phyloP scores from a whole-genome alignment of 2,888 invertebrate genomes.

The Cetonia aurata region DNA sequence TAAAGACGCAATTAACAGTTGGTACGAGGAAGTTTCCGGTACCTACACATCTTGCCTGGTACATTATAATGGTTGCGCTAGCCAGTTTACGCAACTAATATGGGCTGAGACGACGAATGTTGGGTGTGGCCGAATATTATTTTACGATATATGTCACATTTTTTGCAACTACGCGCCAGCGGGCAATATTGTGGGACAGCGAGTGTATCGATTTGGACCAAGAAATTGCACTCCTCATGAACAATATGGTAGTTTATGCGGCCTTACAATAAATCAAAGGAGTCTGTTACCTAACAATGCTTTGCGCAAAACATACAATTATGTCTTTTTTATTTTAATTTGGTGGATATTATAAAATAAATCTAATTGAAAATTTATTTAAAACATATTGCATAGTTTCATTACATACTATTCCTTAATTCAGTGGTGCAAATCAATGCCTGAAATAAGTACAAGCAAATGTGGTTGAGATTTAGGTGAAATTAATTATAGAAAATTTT shows the following conservation, averaged over 20 bases:
- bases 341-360: neutral
- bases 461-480: too few relatives aligned
- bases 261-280: neutral
- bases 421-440: too few relatives aligned
- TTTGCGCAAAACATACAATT: too few relatives aligned
- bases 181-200: conserved; percentile 24
- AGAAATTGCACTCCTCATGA: neutral
- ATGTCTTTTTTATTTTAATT: too few relatives aligned
- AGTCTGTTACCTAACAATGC: too few relatives aligned
- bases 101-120: conserved; percentile 36
- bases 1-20: conserved; percentile 15
- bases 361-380: neutral
- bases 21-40: conserved; percentile 32
- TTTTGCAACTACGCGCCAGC: conserved; percentile 37
- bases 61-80: conserved; percentile 18
- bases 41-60: conserved; percentile 11
- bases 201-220: conserved; percentile 17
- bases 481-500: too few relatives aligned
- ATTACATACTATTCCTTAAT: too few relatives aligned
- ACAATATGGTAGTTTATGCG: neutral
- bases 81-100: conserved; percentile 31
- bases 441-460: too few relatives aligned
- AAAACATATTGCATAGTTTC: too few relatives aligned
- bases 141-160: conserved; percentile 23
- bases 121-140: conserved; percentile 32